Percentiles rank a stretch among this genome's conserved stretches.
phyloP scores from a whole-genome alignment of 1,140 invertebrate species.

The Drosophila athabasca region DNA sequence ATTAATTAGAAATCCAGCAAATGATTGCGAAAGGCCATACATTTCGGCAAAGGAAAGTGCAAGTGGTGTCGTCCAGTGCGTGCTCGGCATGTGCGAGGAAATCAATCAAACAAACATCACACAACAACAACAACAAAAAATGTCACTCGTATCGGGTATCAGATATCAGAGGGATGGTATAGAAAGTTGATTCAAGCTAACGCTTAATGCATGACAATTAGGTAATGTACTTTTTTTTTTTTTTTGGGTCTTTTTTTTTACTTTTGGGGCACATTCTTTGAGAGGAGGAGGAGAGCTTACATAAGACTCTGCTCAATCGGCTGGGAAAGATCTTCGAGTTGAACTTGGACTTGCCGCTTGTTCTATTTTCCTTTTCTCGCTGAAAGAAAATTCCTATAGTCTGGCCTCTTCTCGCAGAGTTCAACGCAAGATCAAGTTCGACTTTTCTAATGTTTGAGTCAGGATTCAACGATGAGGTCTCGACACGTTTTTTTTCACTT shows the following conservation, averaged over 20 bases:
- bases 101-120: constrained; percentile 50
- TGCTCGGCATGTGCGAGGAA: constrained; percentile 47
- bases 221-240: constrained; percentile 19
- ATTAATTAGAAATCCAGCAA: constrained; percentile 55
- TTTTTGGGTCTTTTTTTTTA: constrained; percentile 8
- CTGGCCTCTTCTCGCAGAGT: constrained; percentile 3
- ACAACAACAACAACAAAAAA: background rate
- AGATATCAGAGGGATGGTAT: constrained; percentile 32
- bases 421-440: constrained; percentile 23
- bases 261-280: constrained; percentile 26
- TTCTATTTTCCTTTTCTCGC: constrained; percentile 15
- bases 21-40: constrained; percentile 10
- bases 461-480: background rate
- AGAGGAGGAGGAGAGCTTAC: constrained; percentile 31
- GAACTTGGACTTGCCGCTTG: constrained; percentile 17
- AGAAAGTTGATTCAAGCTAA: constrained; percentile 50
- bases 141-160: background rate
- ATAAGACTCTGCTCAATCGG: constrained; percentile 30
- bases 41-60: constrained; percentile 63
- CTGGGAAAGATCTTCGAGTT: constrained; percentile 28
- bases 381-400: constrained; percentile 4
- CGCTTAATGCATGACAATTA: constrained; percentile 53
- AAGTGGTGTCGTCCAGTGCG: constrained; percentile 52
- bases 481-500: constrained; percentile 39
- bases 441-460: background rate